Evolutionary conservation across 1,140 invertebrate genomes (phyloP).

Genomic region (Drosophila quadrilineata): DNA sequence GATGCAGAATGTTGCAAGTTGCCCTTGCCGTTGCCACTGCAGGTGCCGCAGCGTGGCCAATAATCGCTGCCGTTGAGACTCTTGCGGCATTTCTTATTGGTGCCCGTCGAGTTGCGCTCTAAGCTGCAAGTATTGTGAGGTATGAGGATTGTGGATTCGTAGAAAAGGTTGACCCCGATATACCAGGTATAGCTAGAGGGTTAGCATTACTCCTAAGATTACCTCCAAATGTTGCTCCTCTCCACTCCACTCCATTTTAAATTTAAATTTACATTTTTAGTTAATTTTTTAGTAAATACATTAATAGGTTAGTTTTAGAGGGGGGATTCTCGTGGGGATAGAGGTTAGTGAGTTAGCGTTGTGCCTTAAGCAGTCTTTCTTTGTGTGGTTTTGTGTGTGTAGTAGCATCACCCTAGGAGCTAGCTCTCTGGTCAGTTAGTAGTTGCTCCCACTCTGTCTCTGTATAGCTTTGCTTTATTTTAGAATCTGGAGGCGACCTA

Average conservation of each 20-base stretch:
- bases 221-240: too few species aligned
- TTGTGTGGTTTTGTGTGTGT: neutral
- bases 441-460: slow-evolving; percentile 6
- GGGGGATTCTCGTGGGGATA: neutral
- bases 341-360: slow-evolving; percentile 12
- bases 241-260: too few species aligned
- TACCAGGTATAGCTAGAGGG: too few species aligned
- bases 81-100: slow-evolving; percentile 48
- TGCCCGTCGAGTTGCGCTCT: slow-evolving; percentile 17
- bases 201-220: too few species aligned
- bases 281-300: neutral
- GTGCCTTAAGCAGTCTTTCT: slow-evolving; percentile 37
- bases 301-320: neutral
- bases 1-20: slow-evolving; percentile 22
- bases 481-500: slow-evolving; percentile 14
- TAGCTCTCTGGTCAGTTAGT: slow-evolving; percentile 10
- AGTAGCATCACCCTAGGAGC: neutral
- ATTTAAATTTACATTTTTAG: neutral
- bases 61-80: slow-evolving; percentile 57
- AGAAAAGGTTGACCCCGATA: too few species aligned
- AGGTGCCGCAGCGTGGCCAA: slow-evolving; percentile 73
- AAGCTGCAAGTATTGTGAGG: slow-evolving; percentile 20
- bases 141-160: too few species aligned
- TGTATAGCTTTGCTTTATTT: slow-evolving; percentile 20
- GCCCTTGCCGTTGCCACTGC: slow-evolving; percentile 29